Percentiles rank a stretch among this genome's conserved stretches.
These are phyloP conservation scores for rat (Rattus norvegicus) DNA, from an alignment of 2,113 vertebrate genomes.

Conservation along the genomic window GRCr8 NC_086037.1:49952001-49952500, in stretches of 20 bases:
- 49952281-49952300: neutral
- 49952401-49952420: neutral
- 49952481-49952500: neutral
- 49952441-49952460: neutral
- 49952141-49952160: conserved; percentile 6
- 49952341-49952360: neutral
- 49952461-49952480: neutral
- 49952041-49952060: neutral
- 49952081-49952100: neutral
- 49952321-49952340: neutral
- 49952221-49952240: conserved; percentile 39
- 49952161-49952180: neutral
- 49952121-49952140: neutral
- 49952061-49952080: neutral
- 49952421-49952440: too few species aligned
- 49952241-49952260: neutral
- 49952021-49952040: neutral
- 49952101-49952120: neutral
- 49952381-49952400: neutral
- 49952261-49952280: neutral
- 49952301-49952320: neutral
- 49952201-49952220: neutral
- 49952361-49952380: neutral
- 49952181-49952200: conserved; percentile 25
- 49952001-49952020: neutral